Evolutionary conservation across 2,888 invertebrate species (phyloP).

Genomic region (Monochamus alternatus): DNA sequence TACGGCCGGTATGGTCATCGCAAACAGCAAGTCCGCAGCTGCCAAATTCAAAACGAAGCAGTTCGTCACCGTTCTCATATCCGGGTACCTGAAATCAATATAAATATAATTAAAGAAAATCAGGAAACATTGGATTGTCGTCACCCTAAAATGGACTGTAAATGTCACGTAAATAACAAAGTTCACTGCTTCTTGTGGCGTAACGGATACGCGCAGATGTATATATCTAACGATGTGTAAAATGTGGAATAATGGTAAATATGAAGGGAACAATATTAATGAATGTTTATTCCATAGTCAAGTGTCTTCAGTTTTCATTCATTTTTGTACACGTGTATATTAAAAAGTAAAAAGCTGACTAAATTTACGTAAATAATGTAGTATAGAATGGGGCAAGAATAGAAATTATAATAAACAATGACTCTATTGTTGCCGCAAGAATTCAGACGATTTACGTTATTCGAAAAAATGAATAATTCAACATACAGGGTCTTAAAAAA

Average conservation of each 20-base stretch:
- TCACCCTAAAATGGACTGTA: neutral
- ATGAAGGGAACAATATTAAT: neutral
- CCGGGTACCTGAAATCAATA: slow-evolving; percentile 65
- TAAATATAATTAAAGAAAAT: neutral
- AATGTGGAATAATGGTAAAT: neutral
- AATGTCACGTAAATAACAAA: neutral
- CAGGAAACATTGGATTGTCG: neutral
- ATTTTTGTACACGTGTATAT: neutral
- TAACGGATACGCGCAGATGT: neutral
- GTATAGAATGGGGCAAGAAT: no score
- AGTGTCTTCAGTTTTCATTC: neutral
- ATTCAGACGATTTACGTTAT: no score
- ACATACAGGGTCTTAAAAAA: no score
- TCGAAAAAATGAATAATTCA: no score
- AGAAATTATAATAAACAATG: no score
- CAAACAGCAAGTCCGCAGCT: slow-evolving; percentile 77
- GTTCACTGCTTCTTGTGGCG: neutral
- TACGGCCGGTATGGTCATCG: slow-evolving; percentile 73
- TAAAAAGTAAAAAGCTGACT: neutral
- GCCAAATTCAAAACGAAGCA: slow-evolving; percentile 76
- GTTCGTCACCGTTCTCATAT: slow-evolving; percentile 75
- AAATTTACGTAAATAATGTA: no score
- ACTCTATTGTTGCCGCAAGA: no score
- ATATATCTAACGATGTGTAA: neutral
- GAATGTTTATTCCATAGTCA: neutral